phyloP scores from a whole-genome alignment of 2,113 vertebrate genomes.

The Clinocottus analis region DNA sequence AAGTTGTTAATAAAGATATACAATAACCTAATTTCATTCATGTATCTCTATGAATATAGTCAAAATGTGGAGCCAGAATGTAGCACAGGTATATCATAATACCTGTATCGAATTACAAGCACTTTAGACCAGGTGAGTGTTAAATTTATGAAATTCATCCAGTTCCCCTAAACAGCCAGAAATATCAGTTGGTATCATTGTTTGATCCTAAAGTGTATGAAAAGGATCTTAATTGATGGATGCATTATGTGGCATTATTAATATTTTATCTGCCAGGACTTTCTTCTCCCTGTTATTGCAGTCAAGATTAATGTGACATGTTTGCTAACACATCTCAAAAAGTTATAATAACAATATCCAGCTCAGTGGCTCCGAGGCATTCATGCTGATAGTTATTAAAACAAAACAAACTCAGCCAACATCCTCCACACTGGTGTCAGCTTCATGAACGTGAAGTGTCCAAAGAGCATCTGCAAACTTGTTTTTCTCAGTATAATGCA shows the following conservation, averaged over 20 bases:
- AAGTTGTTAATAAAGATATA: neutral
- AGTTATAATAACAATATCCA: constrained; percentile 51
- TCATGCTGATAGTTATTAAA: constrained; percentile 29
- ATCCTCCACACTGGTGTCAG: neutral
- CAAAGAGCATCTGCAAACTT: neutral
- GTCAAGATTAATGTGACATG: neutral
- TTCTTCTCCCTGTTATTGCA: neutral
- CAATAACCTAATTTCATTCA: neutral
- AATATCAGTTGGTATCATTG: no score
- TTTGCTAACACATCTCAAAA: constrained; percentile 18
- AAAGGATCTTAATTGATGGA: neutral
- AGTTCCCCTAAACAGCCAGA: no score
- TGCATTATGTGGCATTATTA: neutral
- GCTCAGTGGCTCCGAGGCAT: constrained; percentile 49
- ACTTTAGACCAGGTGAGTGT: no score
- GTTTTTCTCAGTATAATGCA: neutral
- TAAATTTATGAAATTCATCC: no score
- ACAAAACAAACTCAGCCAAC: constrained; percentile 16
- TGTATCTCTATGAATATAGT: neutral
- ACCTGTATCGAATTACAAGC: no score
- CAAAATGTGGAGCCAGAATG: neutral
- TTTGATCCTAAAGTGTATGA: no score
- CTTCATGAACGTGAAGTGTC: neutral
- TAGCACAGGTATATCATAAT: no score
- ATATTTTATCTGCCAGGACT: neutral